phyloP scores from a whole-genome alignment of 2,797 vertebrate genomes.

The Mormyrops boulengeri region DNA sequence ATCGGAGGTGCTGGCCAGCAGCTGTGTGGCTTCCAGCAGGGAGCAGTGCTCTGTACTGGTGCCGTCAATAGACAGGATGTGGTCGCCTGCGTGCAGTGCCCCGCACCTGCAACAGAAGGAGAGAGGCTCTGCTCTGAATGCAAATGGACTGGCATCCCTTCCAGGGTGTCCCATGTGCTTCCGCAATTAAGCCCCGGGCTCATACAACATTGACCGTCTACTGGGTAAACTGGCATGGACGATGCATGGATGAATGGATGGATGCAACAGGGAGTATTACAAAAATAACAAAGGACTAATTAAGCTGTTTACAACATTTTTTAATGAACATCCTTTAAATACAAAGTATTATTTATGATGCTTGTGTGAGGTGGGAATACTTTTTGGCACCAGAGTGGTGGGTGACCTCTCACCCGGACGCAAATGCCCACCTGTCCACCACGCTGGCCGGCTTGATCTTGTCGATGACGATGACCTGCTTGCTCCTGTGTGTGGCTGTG shows the following conservation, averaged over 20 bases:
- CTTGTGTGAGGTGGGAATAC: background rate
- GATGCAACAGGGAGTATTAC: background rate
- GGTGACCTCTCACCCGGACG: background rate
- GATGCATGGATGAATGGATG: background rate
- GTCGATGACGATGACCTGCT: constrained; percentile 86
- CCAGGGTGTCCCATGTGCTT: background rate
- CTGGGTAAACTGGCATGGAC: background rate
- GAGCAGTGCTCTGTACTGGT: constrained; percentile 90
- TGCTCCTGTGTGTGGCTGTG: constrained; percentile 74
- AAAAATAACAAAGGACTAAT: background rate
- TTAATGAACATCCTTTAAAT: background rate
- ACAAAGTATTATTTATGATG: background rate
- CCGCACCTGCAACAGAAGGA: constrained; percentile 69
- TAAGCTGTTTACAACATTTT: background rate
- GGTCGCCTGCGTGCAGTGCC: constrained; percentile 78
- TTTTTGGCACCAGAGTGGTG: background rate
- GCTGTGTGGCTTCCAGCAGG: constrained; percentile 83
- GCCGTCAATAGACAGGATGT: constrained; percentile 88
- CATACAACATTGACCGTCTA: background rate
- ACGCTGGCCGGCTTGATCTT: constrained; percentile 88
- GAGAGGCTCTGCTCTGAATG: background rate
- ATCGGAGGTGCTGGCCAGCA: constrained; percentile 79
- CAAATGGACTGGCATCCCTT: background rate
- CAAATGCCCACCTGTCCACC: constrained; percentile 79
- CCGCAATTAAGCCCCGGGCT: background rate